Conservation (phyloP, 2,888 invertebrate genomes). For the Heliothis peltigera region DNA sequence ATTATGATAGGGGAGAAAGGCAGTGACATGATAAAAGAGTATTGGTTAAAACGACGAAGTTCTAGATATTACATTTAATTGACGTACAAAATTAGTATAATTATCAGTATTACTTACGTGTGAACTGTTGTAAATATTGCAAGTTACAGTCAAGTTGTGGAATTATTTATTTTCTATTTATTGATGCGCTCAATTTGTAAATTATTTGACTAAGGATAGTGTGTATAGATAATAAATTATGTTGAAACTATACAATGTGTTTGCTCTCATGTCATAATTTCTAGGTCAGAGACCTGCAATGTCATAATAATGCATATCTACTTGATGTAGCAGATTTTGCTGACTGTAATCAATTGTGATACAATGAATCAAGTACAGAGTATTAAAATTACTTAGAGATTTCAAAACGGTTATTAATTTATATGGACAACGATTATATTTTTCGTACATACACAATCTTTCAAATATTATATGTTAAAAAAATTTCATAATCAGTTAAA, state of each 20-base stretch:
- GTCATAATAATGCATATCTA: constrained; percentile 50
- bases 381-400: constrained; percentile 26
- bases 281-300: constrained; percentile 52
- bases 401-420: not conserved
- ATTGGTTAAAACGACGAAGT: constrained; percentile 92
- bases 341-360: constrained; percentile 47
- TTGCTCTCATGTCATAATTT: constrained; percentile 35
- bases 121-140: constrained; percentile 54
- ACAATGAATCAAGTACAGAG: constrained; percentile 45
- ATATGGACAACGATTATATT: too few species aligned
- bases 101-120: constrained; percentile 63
- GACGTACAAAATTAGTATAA: constrained; percentile 55
- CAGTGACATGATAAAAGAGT: constrained; percentile 95
- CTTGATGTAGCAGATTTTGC: constrained; percentile 31
- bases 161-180: constrained; percentile 37
- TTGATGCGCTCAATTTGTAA: constrained; percentile 26
- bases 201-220: constrained; percentile 28
- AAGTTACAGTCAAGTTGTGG: constrained; percentile 3
- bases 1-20: constrained; percentile 98
- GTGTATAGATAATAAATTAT: constrained; percentile 44
- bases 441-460: too few species aligned
- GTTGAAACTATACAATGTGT: constrained; percentile 16
- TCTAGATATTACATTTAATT: constrained; percentile 81
- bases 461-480: too few species aligned
- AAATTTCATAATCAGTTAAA: too few species aligned